These are phyloP conservation scores for Bradypodion ventrale DNA, from an alignment of 2,797 vertebrate genomes.

Conservation along the genomic window DNA sequence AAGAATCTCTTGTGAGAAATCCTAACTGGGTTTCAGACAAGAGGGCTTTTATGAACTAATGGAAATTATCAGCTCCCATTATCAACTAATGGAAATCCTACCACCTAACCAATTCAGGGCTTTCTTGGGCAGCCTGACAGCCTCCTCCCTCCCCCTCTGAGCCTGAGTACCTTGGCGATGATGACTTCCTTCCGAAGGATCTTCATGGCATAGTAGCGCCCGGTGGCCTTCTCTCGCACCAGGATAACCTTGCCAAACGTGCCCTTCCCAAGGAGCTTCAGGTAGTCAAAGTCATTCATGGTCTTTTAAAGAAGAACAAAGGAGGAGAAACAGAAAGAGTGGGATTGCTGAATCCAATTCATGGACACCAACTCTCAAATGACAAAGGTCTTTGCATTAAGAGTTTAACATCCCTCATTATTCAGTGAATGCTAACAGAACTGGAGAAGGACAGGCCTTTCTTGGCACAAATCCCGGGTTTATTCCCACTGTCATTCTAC, in stretches of 20 bases:
- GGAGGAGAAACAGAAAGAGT: too few relatives aligned
- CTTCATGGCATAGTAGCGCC: constrained; percentile 97
- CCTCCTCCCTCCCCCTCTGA: not conserved
- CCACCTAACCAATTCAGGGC: not conserved
- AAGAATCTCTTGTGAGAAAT: too few relatives aligned
- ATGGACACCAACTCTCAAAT: not conserved
- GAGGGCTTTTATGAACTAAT: too few relatives aligned
- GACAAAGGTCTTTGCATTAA: too few relatives aligned
- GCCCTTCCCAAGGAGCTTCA: constrained; percentile 94
- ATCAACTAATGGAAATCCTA: too few relatives aligned
- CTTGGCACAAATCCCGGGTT: too few relatives aligned
- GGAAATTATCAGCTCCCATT: too few relatives aligned
- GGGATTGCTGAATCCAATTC: too few relatives aligned
- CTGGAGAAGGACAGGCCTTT: too few relatives aligned
- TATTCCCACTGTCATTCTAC: constrained; percentile 26
- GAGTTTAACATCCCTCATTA: too few relatives aligned
- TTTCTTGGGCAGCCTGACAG: not conserved
- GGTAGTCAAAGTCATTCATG: constrained; percentile 96
- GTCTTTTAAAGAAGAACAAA: constrained; percentile 74
- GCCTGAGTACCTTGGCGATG: constrained; percentile 86
- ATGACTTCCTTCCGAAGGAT: constrained; percentile 95
- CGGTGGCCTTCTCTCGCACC: constrained; percentile 91
- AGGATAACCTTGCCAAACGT: constrained; percentile 96
- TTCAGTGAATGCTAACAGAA: too few relatives aligned
- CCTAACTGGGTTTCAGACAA: too few relatives aligned